Conservation (phyloP, 2,888 invertebrate species). For the Platynereis dumerilii region DNA sequence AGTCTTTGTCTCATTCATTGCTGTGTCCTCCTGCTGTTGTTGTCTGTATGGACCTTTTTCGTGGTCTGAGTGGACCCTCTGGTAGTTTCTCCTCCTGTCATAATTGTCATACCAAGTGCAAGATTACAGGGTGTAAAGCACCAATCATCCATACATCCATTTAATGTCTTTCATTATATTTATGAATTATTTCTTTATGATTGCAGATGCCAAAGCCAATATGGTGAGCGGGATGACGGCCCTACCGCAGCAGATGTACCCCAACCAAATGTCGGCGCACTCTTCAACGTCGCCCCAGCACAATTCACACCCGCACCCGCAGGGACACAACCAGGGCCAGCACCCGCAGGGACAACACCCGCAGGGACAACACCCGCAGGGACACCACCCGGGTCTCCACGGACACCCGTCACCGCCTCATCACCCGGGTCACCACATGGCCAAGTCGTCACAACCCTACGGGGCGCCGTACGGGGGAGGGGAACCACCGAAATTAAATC, state of each 20-base stretch:
- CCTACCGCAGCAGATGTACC: conserved; percentile 13
- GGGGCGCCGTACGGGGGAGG: conserved; percentile 38
- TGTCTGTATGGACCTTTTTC: too few species aligned
- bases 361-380: conserved; percentile 1
- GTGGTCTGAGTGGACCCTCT: too few species aligned
- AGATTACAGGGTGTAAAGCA: too few species aligned
- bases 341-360: conserved; percentile 8
- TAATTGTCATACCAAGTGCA: too few species aligned
- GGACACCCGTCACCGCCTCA: conserved; percentile 34
- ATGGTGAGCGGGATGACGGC: conserved; percentile 25
- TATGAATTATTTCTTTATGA: neutral
- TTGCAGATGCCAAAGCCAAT: conserved; percentile 26
- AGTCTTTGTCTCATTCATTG: too few species aligned
- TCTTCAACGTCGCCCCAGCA: conserved; percentile 12
- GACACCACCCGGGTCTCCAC: conserved; percentile 9
- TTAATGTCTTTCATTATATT: too few species aligned
- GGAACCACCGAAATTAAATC: conserved; percentile 52
- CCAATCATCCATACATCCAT: too few species aligned
- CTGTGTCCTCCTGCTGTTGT: too few species aligned
- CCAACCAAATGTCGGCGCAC: conserved; percentile 13
- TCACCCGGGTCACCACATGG: conserved; percentile 40
- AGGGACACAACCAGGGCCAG: conserved; percentile 8
- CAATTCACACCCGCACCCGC: conserved; percentile 3
- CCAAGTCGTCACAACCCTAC: conserved; percentile 20
- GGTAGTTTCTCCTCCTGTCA: too few species aligned